These are phyloP conservation scores for Anthoscopus minutus DNA, from an alignment of 2,113 vertebrate species.

Conservation along the genomic window DNA sequence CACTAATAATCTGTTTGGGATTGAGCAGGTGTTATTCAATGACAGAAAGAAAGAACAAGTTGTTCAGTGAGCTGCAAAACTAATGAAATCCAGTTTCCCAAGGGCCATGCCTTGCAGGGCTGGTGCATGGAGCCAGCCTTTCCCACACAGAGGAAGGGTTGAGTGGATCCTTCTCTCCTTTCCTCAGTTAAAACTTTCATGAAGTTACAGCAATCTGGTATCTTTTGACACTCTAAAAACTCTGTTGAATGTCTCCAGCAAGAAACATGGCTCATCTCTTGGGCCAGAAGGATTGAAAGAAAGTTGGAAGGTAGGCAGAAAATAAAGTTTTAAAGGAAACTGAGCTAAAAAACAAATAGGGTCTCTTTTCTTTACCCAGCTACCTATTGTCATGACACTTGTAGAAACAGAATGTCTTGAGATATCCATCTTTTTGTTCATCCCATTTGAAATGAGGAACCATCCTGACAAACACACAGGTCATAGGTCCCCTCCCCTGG, in stretches of 20 bases:
- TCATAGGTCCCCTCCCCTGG: neutral
- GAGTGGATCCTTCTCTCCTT: neutral
- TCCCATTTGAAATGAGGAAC: neutral
- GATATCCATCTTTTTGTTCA: neutral
- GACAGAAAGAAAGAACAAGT: neutral
- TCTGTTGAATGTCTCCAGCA: neutral
- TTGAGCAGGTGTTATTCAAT: constrained; percentile 19
- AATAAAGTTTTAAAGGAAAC: neutral
- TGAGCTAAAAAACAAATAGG: neutral
- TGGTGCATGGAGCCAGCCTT: neutral
- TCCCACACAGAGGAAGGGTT: neutral
- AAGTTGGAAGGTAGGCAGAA: neutral
- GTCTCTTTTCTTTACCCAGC: neutral
- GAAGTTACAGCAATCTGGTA: neutral
- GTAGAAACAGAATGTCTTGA: neutral
- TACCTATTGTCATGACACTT: neutral
- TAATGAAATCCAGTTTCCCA: neutral
- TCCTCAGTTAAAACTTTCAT: neutral
- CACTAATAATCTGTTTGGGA: constrained; percentile 36
- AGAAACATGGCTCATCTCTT: neutral
- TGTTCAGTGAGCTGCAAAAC: neutral
- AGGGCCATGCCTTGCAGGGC: neutral
- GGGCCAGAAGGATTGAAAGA: neutral
- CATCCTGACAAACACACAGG: neutral
- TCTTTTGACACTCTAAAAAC: neutral